Evolutionary conservation across 2,797 vertebrate genomes (phyloP).

Genomic region (Leucoraja ocellata): DNA sequence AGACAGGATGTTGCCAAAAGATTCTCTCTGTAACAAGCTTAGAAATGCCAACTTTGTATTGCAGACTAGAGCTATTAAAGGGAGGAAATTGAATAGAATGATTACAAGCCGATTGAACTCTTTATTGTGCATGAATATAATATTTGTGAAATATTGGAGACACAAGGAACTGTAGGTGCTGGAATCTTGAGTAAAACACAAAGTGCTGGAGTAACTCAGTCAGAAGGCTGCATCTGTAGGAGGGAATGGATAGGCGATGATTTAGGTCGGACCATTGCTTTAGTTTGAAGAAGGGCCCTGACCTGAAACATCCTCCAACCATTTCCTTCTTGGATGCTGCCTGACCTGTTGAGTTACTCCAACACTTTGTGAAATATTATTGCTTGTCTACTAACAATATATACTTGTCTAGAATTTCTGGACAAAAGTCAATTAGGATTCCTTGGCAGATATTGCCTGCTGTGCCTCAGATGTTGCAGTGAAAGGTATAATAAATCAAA

Average conservation of each 20-base stretch:
- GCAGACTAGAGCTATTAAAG: neutral
- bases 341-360: too few relatives aligned
- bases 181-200: too few relatives aligned
- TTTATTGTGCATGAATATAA: neutral
- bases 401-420: neutral
- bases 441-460: neutral
- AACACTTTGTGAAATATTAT: neutral
- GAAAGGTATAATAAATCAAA: neutral
- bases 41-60: neutral
- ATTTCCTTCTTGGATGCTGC: too few relatives aligned
- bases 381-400: neutral
- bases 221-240: too few relatives aligned
- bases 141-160: neutral
- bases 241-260: too few relatives aligned
- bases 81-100: neutral
- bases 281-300: too few relatives aligned
- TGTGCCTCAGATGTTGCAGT: neutral
- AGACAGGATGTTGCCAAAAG: neutral
- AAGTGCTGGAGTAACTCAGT: too few relatives aligned
- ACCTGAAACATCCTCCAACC: too few relatives aligned
- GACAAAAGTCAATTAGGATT: neutral
- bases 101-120: neutral
- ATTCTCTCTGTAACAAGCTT: neutral
- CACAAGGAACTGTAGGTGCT: too few relatives aligned
- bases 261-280: too few relatives aligned